Base-by-base conservation (phyloP, 1,140 invertebrate genomes). In the Microplitis mediator region DNA sequence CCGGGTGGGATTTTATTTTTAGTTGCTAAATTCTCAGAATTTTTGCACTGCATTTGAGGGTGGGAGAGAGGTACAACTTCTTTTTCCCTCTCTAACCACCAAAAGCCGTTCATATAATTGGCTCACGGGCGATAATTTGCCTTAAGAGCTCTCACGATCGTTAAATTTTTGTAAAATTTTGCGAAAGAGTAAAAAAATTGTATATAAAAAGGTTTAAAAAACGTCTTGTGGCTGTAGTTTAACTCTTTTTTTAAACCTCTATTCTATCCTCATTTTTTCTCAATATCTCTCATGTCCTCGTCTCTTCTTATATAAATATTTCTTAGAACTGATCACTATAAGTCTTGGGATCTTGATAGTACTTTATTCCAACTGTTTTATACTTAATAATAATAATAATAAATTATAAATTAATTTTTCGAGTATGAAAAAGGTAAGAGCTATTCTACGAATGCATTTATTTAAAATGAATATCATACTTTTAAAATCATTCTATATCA, bases 1-100 rank as follows among this genome's bases (percentile, higher is more conserved):
- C 81, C 83, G 82, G 84, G 83, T 85, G 83, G 84, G 83, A 84
- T 85, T 74, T 83, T 86, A 85, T 84, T 87, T 86, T 85, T 85
- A 86, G 84, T 80, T 74, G 80, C 74, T 62, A 35, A 56, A 83
- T 87, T 87, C 84, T 83, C 78, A 77, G 83, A 85, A 86, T 79
- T 77, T 77, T 76, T 76, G 75, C 79, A 75, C 79, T 60, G 73
- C 77, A 77, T 75, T 78, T 71, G 77, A 66, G 67, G 75, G 75
- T 73, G 66, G 51, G 52, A 39, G 16, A 54, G 35, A 58, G 31
- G 34, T 14, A 58, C 11, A 68, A 14, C 13, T 56, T 70, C 39
- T 62, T 61, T 60, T 32, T 64, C 61, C 16, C 35, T 69, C 56
- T 61, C 35, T 16, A 74, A 52, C 54, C 63, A 54, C 63, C 61